These are phyloP conservation scores for Alces alces DNA, from an alignment of 2,113 vertebrate genomes.

Conservation along the genomic window DNA sequence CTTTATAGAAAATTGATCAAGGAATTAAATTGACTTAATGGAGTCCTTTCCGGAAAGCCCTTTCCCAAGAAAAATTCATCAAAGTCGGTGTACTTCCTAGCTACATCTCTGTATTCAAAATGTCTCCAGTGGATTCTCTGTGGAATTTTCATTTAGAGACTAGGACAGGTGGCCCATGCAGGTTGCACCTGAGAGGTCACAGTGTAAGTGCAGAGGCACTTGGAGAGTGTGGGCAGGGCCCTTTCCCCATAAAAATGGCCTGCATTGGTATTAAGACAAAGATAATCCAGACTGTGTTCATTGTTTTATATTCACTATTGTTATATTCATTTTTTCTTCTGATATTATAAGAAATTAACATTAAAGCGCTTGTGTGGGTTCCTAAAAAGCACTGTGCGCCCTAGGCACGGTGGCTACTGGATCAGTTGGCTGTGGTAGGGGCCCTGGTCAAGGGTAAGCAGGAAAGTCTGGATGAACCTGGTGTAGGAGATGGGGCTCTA, in stretches of 20 bases:
- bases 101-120: not conserved
- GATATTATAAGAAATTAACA: not conserved
- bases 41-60: constrained; percentile 60
- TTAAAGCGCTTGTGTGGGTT: not conserved
- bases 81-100: not conserved
- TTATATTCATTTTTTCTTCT: not conserved
- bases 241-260: not conserved
- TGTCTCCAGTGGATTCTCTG: not conserved
- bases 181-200: fast-evolving
- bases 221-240: not conserved
- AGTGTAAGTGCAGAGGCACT: not conserved
- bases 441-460: not conserved
- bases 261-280: not conserved
- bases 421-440: not conserved
- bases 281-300: not conserved
- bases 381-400: not conserved
- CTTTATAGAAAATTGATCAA: constrained; percentile 61
- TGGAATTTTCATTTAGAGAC: not conserved
- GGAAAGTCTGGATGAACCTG: not conserved
- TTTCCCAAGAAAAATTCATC: constrained; percentile 54
- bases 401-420: not conserved
- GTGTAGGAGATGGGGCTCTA: not conserved
- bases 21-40: constrained; percentile 62
- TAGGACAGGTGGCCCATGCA: no score
- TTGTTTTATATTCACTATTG: not conserved